Conservation (phyloP, 1,140 invertebrate species). For the Drosophila neocordata region DNA sequence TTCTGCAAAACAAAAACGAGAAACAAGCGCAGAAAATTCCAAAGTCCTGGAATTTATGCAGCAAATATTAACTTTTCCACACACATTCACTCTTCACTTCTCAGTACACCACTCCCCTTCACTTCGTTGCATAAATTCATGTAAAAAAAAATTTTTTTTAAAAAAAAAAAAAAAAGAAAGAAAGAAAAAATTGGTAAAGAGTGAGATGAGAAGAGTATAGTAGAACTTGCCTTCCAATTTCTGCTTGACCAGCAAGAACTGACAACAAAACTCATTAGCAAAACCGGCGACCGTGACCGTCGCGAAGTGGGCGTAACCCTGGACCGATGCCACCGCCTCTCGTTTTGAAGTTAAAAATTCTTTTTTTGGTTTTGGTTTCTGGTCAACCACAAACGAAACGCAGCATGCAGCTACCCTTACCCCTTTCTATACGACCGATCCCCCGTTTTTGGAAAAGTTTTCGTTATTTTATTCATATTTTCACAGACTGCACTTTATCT, state of each 20-base stretch:
- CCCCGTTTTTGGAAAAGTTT: conserved; percentile 47
- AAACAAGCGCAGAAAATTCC: conserved; percentile 67
- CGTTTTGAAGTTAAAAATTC: not conserved
- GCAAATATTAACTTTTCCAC: conserved; percentile 77
- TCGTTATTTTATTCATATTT: conserved; percentile 78
- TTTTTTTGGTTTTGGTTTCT: conserved; percentile 23
- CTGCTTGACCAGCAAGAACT: conserved; percentile 70
- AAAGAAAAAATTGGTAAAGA: not conserved
- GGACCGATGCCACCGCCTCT: not conserved
- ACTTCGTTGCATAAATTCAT: conserved; percentile 48
- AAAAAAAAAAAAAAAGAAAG: not conserved
- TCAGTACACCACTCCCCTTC: not conserved
- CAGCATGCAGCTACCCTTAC: conserved; percentile 57
- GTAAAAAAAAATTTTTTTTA: not conserved
- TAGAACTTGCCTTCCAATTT: conserved; percentile 57
- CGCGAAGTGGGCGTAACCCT: conserved; percentile 52
- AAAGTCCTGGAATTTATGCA: conserved; percentile 77
- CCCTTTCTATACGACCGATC: not conserved
- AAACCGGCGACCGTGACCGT: conserved; percentile 74
- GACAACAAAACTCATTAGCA: conserved; percentile 81
- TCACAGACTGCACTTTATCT: conserved; percentile 74
- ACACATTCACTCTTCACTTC: conserved; percentile 24
- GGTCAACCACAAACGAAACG: conserved; percentile 54
- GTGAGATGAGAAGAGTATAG: conserved; percentile 18
- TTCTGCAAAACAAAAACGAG: conserved; percentile 65